Base-by-base conservation (phyloP, 2,888 invertebrate species). In the Pseudeuparius sepicola region DNA sequence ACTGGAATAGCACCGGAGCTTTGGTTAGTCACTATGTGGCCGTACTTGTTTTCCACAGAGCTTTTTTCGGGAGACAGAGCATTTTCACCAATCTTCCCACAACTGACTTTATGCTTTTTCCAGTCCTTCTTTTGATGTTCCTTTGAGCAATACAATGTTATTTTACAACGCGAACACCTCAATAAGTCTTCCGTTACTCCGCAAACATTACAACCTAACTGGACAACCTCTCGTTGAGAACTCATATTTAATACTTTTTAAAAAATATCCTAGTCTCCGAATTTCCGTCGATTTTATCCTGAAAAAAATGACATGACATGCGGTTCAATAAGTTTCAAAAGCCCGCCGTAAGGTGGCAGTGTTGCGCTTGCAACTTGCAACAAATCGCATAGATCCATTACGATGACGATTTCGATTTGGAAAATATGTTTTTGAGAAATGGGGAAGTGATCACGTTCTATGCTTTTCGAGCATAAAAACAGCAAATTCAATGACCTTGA, bases 121-220 rank as follows among this genome's bases (percentile, higher is more conserved):
- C 86, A 87, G 56, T 87, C 81, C 51, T 73, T 66, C 44, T 72
- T 74, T 61, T 87, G 87, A 59, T 88, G 87, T 43, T 76, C 77
- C 48, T 74, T 78, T 40, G 76, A 78, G 63, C 87, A 88, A 61
- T 88, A 88, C 60, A 75, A 78, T 31, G 74, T 69, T 40, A 61
- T 63, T 55, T 78, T 77, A 59, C 88, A 88, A 48, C 79, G 73
- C 46, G 75, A 73, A 62, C 87, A 87, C 50, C 82, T 73, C 43
- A 76, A 64, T 49, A 81, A 62, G 48, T 74, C 73, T 52, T 71
- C 69, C 48, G 59, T 63, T 43, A 52, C 53, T 42, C 71, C 70
- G 61, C 83, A 42, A 17, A 42, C 33, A 24, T 33, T 34, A 37
- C 41, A 43, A 38, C 34, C 23, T 14, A 29, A 29, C 15, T 14